Conservation (phyloP, 2,113 vertebrate species). For the Rissa tridactyla region DNA sequence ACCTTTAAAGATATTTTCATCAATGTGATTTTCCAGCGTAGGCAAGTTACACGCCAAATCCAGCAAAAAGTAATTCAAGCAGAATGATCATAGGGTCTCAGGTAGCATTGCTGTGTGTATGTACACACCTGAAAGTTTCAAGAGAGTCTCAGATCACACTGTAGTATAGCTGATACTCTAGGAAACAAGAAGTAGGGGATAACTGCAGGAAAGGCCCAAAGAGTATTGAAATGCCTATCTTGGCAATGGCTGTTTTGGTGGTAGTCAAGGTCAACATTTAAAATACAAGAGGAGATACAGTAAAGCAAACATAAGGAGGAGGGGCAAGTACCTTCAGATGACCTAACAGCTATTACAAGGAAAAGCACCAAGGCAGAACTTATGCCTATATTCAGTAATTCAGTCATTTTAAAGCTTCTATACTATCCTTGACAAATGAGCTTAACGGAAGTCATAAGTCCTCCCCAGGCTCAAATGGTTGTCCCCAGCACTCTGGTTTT, state of each 20-base stretch:
- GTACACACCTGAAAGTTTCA: not conserved
- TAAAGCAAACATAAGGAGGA: not conserved
- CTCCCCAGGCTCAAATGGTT: not conserved
- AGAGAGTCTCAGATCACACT: not conserved
- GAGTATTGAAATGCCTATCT: not conserved
- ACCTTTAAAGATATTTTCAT: not conserved
- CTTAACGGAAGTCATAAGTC: not conserved
- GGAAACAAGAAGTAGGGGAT: not conserved
- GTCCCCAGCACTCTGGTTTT: not conserved
- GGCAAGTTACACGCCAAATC: not conserved
- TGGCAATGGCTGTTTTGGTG: not conserved
- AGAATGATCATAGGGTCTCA: not conserved
- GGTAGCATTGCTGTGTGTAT: not conserved
- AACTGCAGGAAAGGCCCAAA: not conserved
- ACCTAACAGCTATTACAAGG: not conserved
- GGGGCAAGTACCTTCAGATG: not conserved
- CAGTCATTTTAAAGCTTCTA: not conserved
- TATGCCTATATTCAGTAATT: not conserved
- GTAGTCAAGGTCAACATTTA: not conserved
- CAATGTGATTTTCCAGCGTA: not conserved
- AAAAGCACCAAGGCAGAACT: not conserved
- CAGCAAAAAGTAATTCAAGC: not conserved
- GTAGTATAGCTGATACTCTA: not conserved
- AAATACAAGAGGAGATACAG: not conserved
- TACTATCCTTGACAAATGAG: not conserved